Percentiles rank a stretch among this genome's conserved stretches.
These are phyloP conservation scores for Vanessa tameamea DNA, from an alignment of 1,140 invertebrate species.

Conservation along the genomic window DNA sequence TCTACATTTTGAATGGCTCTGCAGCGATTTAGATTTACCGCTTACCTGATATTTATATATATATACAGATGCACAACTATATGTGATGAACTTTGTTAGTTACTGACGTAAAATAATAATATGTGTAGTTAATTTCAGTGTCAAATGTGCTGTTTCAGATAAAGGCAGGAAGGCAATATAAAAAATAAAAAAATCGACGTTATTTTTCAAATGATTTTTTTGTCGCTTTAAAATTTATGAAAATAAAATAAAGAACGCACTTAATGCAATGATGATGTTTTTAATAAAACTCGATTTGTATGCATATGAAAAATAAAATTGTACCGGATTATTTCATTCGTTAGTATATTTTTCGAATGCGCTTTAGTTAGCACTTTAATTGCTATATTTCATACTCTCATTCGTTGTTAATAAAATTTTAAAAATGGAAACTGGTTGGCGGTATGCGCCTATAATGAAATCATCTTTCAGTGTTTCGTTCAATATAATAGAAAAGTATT, in stretches of 20 bases:
- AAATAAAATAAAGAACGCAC: background rate
- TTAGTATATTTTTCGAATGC: conserved; percentile 24
- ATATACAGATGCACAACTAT: too few species aligned
- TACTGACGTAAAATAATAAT: too few species aligned
- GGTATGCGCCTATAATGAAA: background rate
- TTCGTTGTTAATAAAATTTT: conserved; percentile 24
- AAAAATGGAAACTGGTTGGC: background rate
- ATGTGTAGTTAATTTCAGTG: too few species aligned
- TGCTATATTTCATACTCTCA: conserved; percentile 19
- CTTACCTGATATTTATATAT: too few species aligned
- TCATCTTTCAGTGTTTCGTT: background rate
- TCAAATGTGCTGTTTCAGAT: too few species aligned
- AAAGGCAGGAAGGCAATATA: too few species aligned
- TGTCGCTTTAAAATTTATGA: background rate
- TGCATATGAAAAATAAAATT: background rate
- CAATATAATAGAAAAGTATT: background rate
- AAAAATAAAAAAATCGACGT: too few species aligned
- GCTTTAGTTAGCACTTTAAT: conserved; percentile 31
- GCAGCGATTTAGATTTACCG: too few species aligned
- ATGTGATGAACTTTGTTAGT: too few species aligned
- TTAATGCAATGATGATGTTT: conserved; percentile 7
- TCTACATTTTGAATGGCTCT: too few species aligned
- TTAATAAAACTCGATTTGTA: conserved; percentile 12
- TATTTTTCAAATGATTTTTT: background rate
- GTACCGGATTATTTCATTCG: conserved; percentile 13